Conservation (phyloP, 1,140 invertebrate genomes). For the Panulirus ornatus region DNA sequence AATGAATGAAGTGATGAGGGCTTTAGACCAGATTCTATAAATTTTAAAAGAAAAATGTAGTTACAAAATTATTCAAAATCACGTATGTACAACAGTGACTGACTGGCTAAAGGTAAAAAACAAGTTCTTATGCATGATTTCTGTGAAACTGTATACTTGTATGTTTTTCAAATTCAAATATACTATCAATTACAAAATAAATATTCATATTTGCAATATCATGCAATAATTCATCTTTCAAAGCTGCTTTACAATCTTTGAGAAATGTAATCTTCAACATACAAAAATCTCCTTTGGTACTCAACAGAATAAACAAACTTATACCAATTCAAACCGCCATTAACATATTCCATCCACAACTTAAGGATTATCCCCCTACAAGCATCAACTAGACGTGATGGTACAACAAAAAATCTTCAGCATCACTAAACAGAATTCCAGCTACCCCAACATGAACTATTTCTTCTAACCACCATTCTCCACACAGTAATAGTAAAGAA, state of each 20-base stretch:
- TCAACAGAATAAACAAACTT: neutral
- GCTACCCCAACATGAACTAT: too few relatives aligned
- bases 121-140: neutral
- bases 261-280: neutral
- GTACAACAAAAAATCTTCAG: neutral
- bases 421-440: neutral
- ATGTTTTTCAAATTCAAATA: neutral
- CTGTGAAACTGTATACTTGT: neutral
- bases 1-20: neutral
- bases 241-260: slow-evolving; percentile 19
- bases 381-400: neutral
- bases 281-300: neutral
- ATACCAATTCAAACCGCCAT: neutral
- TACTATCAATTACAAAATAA: neutral
- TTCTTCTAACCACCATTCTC: too few relatives aligned
- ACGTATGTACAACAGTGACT: too few relatives aligned
- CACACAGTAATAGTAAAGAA: neutral
- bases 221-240: slow-evolving; percentile 8
- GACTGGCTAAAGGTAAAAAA: neutral
- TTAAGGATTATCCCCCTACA: neutral
- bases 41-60: neutral
- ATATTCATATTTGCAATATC: slow-evolving; percentile 4
- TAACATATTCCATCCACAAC: slow-evolving; percentile 14
- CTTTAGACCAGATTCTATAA: neutral
- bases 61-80: too few relatives aligned